phyloP scores from a whole-genome alignment of 2,797 vertebrate species.

The Anguilla obscura region DNA sequence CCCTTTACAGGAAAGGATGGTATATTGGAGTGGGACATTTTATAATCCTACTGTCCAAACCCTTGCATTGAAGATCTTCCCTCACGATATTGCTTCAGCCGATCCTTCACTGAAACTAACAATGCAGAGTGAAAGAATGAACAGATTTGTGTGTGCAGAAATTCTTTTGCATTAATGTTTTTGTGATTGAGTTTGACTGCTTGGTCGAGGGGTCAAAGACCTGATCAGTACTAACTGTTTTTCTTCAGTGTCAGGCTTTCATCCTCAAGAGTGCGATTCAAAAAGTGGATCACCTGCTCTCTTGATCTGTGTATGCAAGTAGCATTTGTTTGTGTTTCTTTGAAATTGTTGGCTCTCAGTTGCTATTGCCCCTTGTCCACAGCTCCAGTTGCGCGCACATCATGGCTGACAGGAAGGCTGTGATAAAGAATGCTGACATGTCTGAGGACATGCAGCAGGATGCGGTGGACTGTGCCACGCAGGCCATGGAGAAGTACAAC shows the following conservation, averaged over 20 bases:
- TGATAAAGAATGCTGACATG: constrained; percentile 82
- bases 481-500: constrained; percentile 96
- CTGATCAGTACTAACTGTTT: neutral
- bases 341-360: neutral
- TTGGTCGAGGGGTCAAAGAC: neutral
- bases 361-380: neutral
- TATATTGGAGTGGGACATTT: neutral
- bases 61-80: no score
- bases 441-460: constrained; percentile 94
- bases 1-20: neutral
- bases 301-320: no score
- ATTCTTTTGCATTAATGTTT: neutral
- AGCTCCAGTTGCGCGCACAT: constrained; percentile 56
- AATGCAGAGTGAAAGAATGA: neutral
- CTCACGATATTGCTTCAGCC: neutral
- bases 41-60: neutral
- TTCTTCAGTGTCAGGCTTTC: neutral
- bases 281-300: neutral
- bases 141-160: neutral
- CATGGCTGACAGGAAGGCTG: constrained; percentile 79
- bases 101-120: neutral
- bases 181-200: neutral
- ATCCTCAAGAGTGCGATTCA: neutral
- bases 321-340: neutral
- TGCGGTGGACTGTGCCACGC: constrained; percentile 93